Conservation (phyloP, 2,888 invertebrate species). For the Diadromus collaris region DNA sequence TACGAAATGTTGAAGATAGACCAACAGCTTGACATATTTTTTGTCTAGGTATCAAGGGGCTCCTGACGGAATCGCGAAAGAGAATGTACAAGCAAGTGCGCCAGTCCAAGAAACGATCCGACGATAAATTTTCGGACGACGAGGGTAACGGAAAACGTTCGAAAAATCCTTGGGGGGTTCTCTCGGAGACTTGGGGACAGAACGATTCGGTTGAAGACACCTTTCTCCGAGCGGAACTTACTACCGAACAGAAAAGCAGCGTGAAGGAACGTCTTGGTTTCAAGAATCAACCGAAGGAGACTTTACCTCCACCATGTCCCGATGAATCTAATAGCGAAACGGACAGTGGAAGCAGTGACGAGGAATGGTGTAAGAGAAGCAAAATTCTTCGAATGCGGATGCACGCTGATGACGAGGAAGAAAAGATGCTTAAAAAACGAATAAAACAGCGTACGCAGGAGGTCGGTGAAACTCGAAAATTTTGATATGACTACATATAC, state of each 20-base stretch:
- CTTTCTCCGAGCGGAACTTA: conserved; percentile 69
- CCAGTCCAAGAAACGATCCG: conserved; percentile 61
- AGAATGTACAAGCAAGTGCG: conserved; percentile 73
- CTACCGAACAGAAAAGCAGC: conserved; percentile 72
- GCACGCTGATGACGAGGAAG: conserved; percentile 94
- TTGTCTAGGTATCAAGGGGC: conserved; percentile 77
- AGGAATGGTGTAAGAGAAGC: conserved; percentile 83
- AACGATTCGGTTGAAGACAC: conserved; percentile 84
- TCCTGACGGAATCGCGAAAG: conserved; percentile 80
- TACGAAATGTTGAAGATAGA: background rate
- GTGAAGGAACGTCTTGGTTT: conserved; percentile 74
- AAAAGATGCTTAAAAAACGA: conserved; percentile 81
- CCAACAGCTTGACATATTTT: background rate
- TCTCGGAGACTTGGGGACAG: conserved; percentile 87
- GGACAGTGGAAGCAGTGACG: conserved; percentile 81
- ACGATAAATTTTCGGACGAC: conserved; percentile 47
- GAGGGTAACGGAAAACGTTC: conserved; percentile 59
- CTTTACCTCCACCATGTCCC: conserved; percentile 69
- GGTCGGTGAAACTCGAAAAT: conserved; percentile 61
- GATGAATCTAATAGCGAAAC: conserved; percentile 76
- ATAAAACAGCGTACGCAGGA: conserved; percentile 66
- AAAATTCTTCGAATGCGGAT: conserved; percentile 90
- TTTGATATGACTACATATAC: background rate
- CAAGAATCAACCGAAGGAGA: conserved; percentile 51
- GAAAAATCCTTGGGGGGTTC: conserved; percentile 88